Base-by-base conservation (phyloP, 2,113 vertebrate species). In the Callionymus lyra region DNA sequence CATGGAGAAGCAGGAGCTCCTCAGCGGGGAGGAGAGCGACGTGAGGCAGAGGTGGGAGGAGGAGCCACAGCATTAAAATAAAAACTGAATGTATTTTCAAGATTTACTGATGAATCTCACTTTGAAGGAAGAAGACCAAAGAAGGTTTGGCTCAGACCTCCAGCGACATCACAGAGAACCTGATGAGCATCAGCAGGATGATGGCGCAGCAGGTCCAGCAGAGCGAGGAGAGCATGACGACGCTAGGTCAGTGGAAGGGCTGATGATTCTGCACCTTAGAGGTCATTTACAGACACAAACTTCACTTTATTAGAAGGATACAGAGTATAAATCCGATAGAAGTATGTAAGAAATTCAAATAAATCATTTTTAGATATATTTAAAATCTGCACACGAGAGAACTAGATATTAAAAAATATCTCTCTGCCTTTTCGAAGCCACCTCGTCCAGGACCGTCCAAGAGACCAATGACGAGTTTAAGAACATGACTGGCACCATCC, bases 391-490 rank as follows among this genome's bases (percentile, higher is more conserved):
- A 27, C 21, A 4, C 4, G 21, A 27, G 21, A 8, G 21, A 27
- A 27, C 4, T 4, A 27, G 21, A 37, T 14, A 16, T 47, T 59
- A 5, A 42, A 31, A 39, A 10, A 2, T 0, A 1, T 40, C 43
- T 34, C 10, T 42, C 31, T 39, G 57, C 41, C n/a, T 57, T 31
- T 50, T 79, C 78, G 33, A 79, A 98, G 94, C 89, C 12, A 96
- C 82, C 52, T 98, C 95, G 27, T 98, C 95, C 1, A 87, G 89
- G 65, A 96, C 95, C 1, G 82, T 95, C 56, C 85, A 86, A 60
- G 93, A 98, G 69, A 91, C 93, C 41, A 93, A 93, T 18, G 94
- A 98, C 16, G 94, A 98, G 31, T 98, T 98, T 67, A 96, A 91
- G 62, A 88, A 91, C 48, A 95, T 98, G 94, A 93, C 93, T 1